Conservation (phyloP, 2,888 invertebrate genomes). For the Acleris holmiana region DNA sequence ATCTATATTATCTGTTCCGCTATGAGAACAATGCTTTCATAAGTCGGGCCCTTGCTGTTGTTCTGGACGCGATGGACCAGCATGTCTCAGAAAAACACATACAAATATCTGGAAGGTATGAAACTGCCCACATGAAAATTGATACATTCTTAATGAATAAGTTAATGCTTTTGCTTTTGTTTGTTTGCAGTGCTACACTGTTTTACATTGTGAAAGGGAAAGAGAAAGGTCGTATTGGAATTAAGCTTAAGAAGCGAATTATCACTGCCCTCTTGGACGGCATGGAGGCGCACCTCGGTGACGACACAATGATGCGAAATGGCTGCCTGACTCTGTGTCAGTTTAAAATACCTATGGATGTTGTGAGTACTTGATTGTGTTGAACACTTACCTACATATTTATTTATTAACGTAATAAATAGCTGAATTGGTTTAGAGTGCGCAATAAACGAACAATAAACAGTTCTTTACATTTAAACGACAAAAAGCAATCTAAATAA, state of each 20-base stretch:
- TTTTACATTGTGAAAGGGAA: slow-evolving; percentile 97
- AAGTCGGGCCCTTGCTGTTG: slow-evolving; percentile 90
- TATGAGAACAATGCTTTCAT: slow-evolving; percentile 92
- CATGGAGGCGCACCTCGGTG: slow-evolving; percentile 93
- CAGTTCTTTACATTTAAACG: too few relatives aligned
- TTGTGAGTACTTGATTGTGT: slow-evolving; percentile 84
- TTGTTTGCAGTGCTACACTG: slow-evolving; percentile 91
- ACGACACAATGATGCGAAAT: slow-evolving; percentile 98
- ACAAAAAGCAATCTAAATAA: too few relatives aligned
- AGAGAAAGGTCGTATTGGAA: slow-evolving; percentile 89
- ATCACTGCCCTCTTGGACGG: slow-evolving; percentile 93
- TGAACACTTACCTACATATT: too few relatives aligned
- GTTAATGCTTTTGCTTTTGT: background rate
- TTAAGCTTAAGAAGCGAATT: slow-evolving; percentile 90
- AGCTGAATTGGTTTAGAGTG: too few relatives aligned
- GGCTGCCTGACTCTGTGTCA: slow-evolving; percentile 97
- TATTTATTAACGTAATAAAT: too few relatives aligned
- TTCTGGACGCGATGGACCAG: slow-evolving; percentile 95
- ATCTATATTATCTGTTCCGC: slow-evolving; percentile 94
- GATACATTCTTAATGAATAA: too few relatives aligned
- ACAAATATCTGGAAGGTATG: slow-evolving; percentile 95
- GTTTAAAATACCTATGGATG: slow-evolving; percentile 97
- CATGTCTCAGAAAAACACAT: slow-evolving; percentile 94
- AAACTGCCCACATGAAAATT: background rate
- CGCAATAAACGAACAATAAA: too few relatives aligned